Percentiles rank a stretch among this genome's conserved stretches.
Evolutionary conservation across 37 sponge, comb jelly and placozoan species (phyloP).

Genomic region (Ianthella basta): DNA sequence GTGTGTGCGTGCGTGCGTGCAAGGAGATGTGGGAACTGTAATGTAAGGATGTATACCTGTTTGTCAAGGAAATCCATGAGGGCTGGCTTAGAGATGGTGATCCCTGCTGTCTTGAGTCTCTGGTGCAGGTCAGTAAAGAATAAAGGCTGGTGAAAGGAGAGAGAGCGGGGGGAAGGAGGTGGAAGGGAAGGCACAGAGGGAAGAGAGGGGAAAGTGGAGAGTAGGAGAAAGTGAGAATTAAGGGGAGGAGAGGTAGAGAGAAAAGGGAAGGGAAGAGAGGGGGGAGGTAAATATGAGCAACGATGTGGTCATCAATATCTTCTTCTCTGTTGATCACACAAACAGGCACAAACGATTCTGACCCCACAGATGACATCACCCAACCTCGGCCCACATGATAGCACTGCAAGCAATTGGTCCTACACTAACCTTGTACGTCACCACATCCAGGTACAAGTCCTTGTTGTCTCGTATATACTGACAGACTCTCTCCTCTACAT

Average conservation of each 20-base stretch:
- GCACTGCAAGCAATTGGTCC: too few relatives aligned
- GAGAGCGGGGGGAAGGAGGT: background rate
- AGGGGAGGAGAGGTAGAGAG: too few relatives aligned
- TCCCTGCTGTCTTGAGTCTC: slow-evolving; percentile 49
- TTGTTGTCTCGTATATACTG: slow-evolving; percentile 23
- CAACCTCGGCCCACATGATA: too few relatives aligned
- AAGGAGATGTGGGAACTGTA: too few relatives aligned
- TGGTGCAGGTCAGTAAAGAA: slow-evolving; percentile 45
- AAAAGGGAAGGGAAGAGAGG: too few relatives aligned
- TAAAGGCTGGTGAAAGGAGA: slow-evolving; percentile 49
- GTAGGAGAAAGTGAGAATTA: too few relatives aligned
- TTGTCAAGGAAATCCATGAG: slow-evolving; percentile 62
- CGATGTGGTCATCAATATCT: background rate
- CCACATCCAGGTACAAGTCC: slow-evolving; percentile 59
- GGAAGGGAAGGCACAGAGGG: too few relatives aligned
- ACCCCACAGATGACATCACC: too few relatives aligned
- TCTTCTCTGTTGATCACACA: background rate
- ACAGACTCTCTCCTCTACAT: background rate
- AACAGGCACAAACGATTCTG: background rate
- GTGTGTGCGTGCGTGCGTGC: too few relatives aligned
- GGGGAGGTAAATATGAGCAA: too few relatives aligned
- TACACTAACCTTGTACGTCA: slow-evolving; percentile 61
- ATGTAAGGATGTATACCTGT: slow-evolving; percentile 34
- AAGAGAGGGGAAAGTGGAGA: too few relatives aligned
- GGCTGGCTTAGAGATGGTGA: slow-evolving; percentile 38